Evolutionary conservation across 2,113 vertebrate genomes (phyloP).

Genomic region (Hoplias malabaricus): DNA sequence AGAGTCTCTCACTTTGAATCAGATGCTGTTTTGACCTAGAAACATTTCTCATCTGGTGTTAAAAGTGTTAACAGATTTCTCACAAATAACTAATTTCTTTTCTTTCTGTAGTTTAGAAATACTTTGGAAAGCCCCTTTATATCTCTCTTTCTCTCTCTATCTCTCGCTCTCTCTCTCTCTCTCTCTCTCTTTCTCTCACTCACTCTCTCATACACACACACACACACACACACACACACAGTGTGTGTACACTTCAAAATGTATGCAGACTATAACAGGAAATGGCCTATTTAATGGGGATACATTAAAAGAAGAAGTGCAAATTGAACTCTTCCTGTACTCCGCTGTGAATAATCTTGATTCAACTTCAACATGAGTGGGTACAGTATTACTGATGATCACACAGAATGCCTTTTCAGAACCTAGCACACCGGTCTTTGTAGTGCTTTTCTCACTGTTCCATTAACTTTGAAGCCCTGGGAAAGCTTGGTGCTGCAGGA

Average conservation of each 20-base stretch:
- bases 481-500: slow-evolving; percentile 46
- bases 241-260: slow-evolving; percentile 46
- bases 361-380: slow-evolving; percentile 61
- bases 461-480: slow-evolving; percentile 63
- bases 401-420: slow-evolving; percentile 53
- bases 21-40: slow-evolving; percentile 19
- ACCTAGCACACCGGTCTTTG: not conserved
- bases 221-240: slow-evolving; percentile 6
- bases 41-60: slow-evolving; percentile 18
- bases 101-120: slow-evolving; percentile 36
- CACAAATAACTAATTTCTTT: slow-evolving; percentile 30
- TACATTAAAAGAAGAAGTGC: slow-evolving; percentile 54
- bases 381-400: slow-evolving; percentile 36
- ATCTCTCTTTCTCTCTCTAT: not conserved
- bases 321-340: slow-evolving; percentile 38
- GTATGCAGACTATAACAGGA: slow-evolving; percentile 41
- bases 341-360: slow-evolving; percentile 55
- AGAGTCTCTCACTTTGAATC: slow-evolving; percentile 12
- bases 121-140: slow-evolving; percentile 38
- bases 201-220: slow-evolving; percentile 10
- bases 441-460: slow-evolving; percentile 49
- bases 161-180: slow-evolving; percentile 1
- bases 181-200: not conserved
- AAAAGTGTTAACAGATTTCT: not conserved
- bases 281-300: slow-evolving; percentile 50